phyloP scores from a whole-genome alignment of 2,888 invertebrate species.

The Xestia xanthographa region DNA sequence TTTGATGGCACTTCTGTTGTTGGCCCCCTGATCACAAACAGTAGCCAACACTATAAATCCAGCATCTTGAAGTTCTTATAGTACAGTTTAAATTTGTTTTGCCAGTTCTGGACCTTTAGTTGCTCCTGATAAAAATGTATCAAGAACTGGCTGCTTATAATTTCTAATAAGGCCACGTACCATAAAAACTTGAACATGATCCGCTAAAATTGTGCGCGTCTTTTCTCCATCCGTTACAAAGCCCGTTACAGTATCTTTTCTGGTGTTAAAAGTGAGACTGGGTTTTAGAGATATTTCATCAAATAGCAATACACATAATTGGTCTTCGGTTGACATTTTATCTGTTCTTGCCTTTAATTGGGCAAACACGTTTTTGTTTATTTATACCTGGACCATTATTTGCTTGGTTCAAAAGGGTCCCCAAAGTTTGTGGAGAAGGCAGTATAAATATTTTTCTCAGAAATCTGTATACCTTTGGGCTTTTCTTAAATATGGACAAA shows the following conservation, averaged over 20 bases:
- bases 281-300: conserved; percentile 10
- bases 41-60: conserved; percentile 3
- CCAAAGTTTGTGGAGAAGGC: too few relatives aligned
- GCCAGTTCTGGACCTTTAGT: conserved; percentile 16
- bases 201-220: neutral
- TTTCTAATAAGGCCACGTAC: conserved; percentile 4
- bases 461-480: too few relatives aligned
- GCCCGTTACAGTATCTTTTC: conserved; percentile 1
- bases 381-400: conserved; percentile 8
- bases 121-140: conserved; percentile 10
- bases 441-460: too few relatives aligned
- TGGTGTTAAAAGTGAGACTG: neutral
- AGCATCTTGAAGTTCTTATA: neutral
- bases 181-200: conserved; percentile 5
- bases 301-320: neutral
- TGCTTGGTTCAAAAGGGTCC: neutral
- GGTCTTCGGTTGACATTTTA: neutral
- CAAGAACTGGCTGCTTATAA: conserved; percentile 5
- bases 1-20: conserved; percentile 15
- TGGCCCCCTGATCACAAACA: conserved; percentile 16
- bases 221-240: conserved; percentile 8
- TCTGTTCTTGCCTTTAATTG: conserved; percentile 1
- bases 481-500: too few relatives aligned
- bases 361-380: neutral
- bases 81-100: conserved; percentile 5